Base-by-base conservation (phyloP, 30 jellyfish, hydroid and myxozoan species). In the Chrysaora quinquecirrha region DNA sequence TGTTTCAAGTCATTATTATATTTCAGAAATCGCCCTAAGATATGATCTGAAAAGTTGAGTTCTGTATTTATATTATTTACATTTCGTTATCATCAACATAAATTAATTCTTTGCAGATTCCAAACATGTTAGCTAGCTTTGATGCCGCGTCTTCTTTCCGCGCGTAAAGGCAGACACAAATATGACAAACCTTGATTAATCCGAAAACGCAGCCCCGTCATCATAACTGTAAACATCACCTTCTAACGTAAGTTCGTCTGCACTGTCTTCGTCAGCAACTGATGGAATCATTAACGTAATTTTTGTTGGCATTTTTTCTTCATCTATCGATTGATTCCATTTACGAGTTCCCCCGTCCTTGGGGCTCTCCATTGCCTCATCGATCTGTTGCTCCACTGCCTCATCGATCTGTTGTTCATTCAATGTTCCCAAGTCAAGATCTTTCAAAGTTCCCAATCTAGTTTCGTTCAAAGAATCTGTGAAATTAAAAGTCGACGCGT, bases 221-320 rank as follows among this genome's bases (percentile, higher is more conserved):
- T 58, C 92, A 35, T 82, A 24, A 9, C 92, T 82, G 28, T 79
- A 35, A 19, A 28, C 63, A 23, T 82, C 92, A 1, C 92, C 92
- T 31, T 82, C 92, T 23, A 82, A 3, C 0, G 92, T 68, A 31
- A 82, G 6, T 11, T 82, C 85, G 62, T 54, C 92, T 47, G 35
- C 35, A 70, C 92, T 82, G 80, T 82, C 92, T 30, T 82, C 92
- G 49, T 82, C 92, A 14, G 85, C 92, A n/a, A 82, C 92, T 7
- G 92, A 82, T 0, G 92, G 92, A 21, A 82, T 82, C 85, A 27
- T 82, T 73, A 82, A 82, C 27, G 80, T 82, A 0, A 82, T 82
- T 61, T 82, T 82, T 14, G 92, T 82, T 0, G 92, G 92, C 63
- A 65, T 67, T 30, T 20, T 71, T 1, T 50, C 78, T 20, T 52